Evolutionary conservation across 2,113 vertebrate genomes (phyloP), one percentile per base, ranked within the genome.

Genomic region (Carettochelys insculpta): DNA sequence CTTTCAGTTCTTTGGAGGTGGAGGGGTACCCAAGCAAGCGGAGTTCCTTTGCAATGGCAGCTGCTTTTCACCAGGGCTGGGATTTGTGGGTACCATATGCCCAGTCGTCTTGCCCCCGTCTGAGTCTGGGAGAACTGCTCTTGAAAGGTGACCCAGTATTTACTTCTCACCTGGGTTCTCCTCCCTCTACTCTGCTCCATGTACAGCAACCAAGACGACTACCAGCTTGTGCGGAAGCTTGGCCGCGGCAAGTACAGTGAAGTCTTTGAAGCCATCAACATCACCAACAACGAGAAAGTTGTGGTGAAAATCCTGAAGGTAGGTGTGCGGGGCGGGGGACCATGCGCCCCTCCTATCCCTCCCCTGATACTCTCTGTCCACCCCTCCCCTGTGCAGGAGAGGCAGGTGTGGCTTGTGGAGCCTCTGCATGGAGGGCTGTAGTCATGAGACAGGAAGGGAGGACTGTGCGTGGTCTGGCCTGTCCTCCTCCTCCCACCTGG

Each of bases 201-300:
- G 1, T 2, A 6, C 75, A 98, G 98, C 77, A 98, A 98, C 95
- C 98, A 98, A 90, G 98, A 98, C 5, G 98, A 98, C 97, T 98
- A 98, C 94, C 98, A 98, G 97, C 97, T 98, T 12, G 98, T 98
- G 95, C 96, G 98, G 95, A 98, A 98, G 96, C 97, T 98, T 10
- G 98, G 98, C 75, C 97, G 98, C 79, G 98, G 98, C 90, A 98
- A 98, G 61, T 98, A 98, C 96, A 98, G 98, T 0, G 98, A 98
- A 95, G 98, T 98, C 92, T 98, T 98, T 41, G 98, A 98, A 94
- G 98, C 98, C 47, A 98, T 98, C 86, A 98, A 98, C 96, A 98
- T 98, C 93, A 98, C 98, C 81, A 98, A 98, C 92, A 97, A 97
- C 0, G 96, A 96, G 93, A 97, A 97, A 31, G 96, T 97, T 22